Conservation (phyloP, 2,113 vertebrate genomes). For the Labrus mixtus region DNA sequence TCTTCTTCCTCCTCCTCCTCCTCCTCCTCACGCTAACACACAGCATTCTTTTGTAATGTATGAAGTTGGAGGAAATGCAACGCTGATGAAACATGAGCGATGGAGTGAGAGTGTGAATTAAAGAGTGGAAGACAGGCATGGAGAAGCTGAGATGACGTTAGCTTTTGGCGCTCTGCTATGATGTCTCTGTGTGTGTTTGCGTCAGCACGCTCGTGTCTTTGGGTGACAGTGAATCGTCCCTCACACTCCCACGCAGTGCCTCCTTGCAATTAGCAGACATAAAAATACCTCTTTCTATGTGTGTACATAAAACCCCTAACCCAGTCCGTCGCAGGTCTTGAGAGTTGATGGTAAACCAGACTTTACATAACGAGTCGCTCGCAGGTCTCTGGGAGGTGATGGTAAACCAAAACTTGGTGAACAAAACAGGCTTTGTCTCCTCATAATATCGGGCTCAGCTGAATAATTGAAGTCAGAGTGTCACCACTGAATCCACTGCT, state of each 20-base stretch:
- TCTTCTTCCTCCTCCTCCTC: constrained; percentile 10
- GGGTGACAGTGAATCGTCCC: constrained; percentile 22
- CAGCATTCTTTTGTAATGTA: constrained; percentile 30
- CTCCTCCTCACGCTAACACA: constrained; percentile 14
- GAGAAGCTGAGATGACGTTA: constrained; percentile 21
- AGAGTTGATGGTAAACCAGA: constrained; percentile 37
- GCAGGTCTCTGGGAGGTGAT: constrained; percentile 33
- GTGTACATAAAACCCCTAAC: constrained; percentile 23
- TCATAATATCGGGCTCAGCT: constrained; percentile 52
- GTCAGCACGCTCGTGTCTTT: constrained; percentile 27
- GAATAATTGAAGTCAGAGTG: constrained; percentile 64
- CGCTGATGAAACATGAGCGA: constrained; percentile 53
- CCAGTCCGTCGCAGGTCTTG: constrained; percentile 25
- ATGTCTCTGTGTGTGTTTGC: constrained; percentile 16
- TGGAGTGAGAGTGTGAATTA: constrained; percentile 14
- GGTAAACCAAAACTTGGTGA: constrained; percentile 25
- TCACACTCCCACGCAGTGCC: constrained; percentile 40
- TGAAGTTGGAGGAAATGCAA: constrained; percentile 36
- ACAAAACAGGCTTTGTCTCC: constrained; percentile 48
- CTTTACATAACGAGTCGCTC: constrained; percentile 7
- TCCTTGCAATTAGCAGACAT: constrained; percentile 44
- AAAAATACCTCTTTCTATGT: constrained; percentile 7
- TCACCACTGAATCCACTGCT: constrained; percentile 35
- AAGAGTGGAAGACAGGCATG: constrained; percentile 1
- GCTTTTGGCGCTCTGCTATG: constrained; percentile 15